Evolutionary conservation across 2,888 invertebrate genomes (phyloP).

Genomic region (Phyllotreta cruciferae): DNA sequence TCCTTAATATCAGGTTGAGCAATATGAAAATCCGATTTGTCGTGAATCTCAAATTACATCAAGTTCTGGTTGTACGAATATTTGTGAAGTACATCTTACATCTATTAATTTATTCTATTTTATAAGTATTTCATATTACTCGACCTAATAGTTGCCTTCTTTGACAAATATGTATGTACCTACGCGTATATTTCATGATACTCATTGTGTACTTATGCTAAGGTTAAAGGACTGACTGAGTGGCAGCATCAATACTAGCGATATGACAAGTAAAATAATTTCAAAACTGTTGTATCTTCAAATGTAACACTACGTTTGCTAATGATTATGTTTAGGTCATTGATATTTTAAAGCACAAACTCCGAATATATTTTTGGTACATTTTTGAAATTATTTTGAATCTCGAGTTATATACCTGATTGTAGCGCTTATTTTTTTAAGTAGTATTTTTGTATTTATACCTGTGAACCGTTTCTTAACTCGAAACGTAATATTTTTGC

Average conservation of each 20-base stretch:
- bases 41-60: too few species aligned
- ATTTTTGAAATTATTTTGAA: conserved; percentile 17
- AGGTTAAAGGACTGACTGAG: conserved; percentile 31
- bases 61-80: too few species aligned
- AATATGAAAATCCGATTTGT: conserved; percentile 1
- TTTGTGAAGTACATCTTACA: too few species aligned
- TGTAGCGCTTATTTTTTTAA: conserved; percentile 40
- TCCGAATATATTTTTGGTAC: conserved; percentile 3
- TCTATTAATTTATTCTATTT: too few species aligned
- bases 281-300: conserved; percentile 9
- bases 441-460: conserved; percentile 25
- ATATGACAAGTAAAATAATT: conserved; percentile 11
- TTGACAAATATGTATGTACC: conserved; percentile 5
- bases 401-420: conserved; percentile 40
- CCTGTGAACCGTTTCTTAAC: conserved; percentile 35
- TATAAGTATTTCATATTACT: background rate
- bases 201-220: conserved; percentile 27
- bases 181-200: conserved; percentile 25
- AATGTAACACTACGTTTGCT: background rate
- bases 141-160: conserved; percentile 10
- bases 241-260: conserved; percentile 35
- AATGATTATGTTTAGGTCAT: background rate
- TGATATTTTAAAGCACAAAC: background rate
- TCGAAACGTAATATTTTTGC: conserved; percentile 37
- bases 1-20: background rate